Evolutionary conservation across 2,113 vertebrate species (phyloP), one percentile per base, ranked within the genome.

Genomic region (Cheirogaleus medius): DNA sequence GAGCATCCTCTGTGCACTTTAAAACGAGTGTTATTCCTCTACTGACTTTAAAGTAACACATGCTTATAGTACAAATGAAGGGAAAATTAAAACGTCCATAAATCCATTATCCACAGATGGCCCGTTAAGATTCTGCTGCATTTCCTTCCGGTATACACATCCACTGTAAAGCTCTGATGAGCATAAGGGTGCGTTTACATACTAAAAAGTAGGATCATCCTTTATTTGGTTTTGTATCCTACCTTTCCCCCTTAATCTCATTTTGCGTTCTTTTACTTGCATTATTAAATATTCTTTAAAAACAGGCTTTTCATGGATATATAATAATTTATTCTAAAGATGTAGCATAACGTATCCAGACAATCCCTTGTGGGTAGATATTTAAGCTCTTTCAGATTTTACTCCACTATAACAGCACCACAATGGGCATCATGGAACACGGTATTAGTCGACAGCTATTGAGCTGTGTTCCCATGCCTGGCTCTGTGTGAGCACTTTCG

Each of bases 201-300:
- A 78, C 74, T n/a, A 56, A 68, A 68, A 74, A 92, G 82, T 12
- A 56, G 10, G 23, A 14, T 44, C 27, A 23, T 2, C 18, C 29
- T 87, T 87, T 47, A 42, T 56, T 97, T 78, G 42, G 11, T 44
- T 87, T 78, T 95, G n/a, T 73, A 52, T 4, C 76, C 56, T 29
- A 34, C 74, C 47, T 47, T 60, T 95, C 66, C 44, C 23, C 54
- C 44, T 64, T 93, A 42, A 60, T 95, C 71, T n/a, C 49, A 68
- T 63, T 93, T 90, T 13, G n/a, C 69, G 49, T 91, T 69, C 77
- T 90, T 83, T 87, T 60, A 66, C 56, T 91, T 63, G 42, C 71
- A 80, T 81, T 95, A 68, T 88, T 74, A 93, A 95, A n/a, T 78
- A 78, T 68, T 83, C 56, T 90, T 93, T 91, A 39, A 84, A 90